phyloP scores from a whole-genome alignment of 1,140 invertebrate species.

The Elysia chlorotica region DNA sequence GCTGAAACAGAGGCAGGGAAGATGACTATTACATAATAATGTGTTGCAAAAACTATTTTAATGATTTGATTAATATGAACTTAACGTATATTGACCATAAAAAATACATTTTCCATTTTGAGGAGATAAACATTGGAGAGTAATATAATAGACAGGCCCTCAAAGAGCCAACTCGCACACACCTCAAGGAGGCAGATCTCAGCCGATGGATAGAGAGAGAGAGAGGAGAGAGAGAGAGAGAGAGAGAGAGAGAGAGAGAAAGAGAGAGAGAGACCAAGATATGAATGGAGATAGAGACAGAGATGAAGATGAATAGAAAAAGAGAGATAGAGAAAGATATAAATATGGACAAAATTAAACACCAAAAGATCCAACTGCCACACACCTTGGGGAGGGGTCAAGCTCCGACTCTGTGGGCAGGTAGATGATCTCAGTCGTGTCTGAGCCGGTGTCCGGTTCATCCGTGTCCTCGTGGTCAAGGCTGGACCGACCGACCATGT shows the following conservation, averaged over 20 bases:
- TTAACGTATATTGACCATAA: too few species aligned
- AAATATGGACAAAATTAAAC: not conserved
- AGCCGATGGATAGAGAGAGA: too few species aligned
- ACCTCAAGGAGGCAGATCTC: too few species aligned
- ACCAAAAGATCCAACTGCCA: not conserved
- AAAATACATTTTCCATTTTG: not conserved
- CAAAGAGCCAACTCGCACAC: too few species aligned
- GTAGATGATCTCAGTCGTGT: constrained; percentile 47
- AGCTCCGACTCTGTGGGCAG: constrained; percentile 45
- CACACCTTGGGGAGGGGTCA: constrained; percentile 37
- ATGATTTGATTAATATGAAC: too few species aligned
- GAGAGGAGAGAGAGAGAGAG: too few species aligned
- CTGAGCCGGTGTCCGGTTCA: constrained; percentile 33
- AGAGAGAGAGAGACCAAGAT: not conserved
- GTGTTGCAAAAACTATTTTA: too few species aligned
- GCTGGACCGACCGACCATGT: constrained; percentile 5
- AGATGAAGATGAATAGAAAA: not conserved
- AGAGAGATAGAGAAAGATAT: not conserved
- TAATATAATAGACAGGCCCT: too few species aligned
- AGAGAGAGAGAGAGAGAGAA: not conserved
- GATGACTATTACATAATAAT: too few species aligned
- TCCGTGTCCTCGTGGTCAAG: constrained; percentile 42
- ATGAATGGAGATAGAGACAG: not conserved
- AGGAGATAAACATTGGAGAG: not conserved
- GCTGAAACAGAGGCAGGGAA: constrained; percentile 39